Evolutionary conservation across 2,113 vertebrate genomes (phyloP).

Genomic region (Anarhynchus alexandrinus): DNA sequence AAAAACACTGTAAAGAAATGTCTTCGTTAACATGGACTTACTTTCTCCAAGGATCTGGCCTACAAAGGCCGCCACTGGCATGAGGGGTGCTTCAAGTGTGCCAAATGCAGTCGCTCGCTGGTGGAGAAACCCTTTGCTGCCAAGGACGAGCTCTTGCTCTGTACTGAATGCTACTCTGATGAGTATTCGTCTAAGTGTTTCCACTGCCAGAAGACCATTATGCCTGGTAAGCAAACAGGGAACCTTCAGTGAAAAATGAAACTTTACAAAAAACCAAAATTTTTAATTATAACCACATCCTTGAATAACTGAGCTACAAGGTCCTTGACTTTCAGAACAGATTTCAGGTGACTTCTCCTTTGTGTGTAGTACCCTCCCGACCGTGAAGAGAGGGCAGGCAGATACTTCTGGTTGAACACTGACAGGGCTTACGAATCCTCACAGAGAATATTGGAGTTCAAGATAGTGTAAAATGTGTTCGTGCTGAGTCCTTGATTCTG

Average conservation of each 20-base stretch:
- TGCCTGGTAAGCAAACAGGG: slow-evolving; percentile 75
- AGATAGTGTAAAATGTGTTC: neutral
- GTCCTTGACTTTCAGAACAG: neutral
- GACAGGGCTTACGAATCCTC: neutral
- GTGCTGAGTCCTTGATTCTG: neutral
- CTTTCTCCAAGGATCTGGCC: slow-evolving; percentile 74
- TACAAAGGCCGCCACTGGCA: slow-evolving; percentile 83
- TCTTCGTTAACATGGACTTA: slow-evolving; percentile 30
- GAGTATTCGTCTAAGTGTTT: slow-evolving; percentile 81
- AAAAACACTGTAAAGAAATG: neutral
- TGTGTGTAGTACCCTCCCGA: neutral
- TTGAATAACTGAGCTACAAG: neutral
- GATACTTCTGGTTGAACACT: neutral
- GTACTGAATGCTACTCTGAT: slow-evolving; percentile 78
- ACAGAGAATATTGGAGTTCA: neutral
- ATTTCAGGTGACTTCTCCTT: neutral
- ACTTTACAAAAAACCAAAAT: too few relatives aligned
- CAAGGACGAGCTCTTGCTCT: slow-evolving; percentile 78
- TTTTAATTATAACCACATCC: neutral
- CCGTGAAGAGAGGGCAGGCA: neutral
- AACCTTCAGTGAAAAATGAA: neutral
- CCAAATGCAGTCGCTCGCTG: slow-evolving; percentile 72
- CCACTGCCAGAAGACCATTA: slow-evolving; percentile 79
- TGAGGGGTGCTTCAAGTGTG: slow-evolving; percentile 77
- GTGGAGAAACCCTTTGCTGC: slow-evolving; percentile 81